A percentile compares a stretch with the other conserved stretches of the same genome.
Conservation (phyloP, 2,113 vertebrate genomes). For the Okapia johnstoni region DNA sequence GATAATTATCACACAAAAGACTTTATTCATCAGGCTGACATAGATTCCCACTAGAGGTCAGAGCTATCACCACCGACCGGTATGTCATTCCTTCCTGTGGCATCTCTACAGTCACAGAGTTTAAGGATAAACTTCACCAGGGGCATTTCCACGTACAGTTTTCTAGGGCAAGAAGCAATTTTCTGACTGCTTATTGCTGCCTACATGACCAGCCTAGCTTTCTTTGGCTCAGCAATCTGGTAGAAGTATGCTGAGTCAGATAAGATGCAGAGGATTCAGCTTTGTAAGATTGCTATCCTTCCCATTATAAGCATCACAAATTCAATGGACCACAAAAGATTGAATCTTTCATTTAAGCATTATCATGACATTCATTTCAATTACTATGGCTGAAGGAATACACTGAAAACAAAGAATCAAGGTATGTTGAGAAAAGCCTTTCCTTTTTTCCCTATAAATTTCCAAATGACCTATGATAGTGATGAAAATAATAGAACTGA, state of each 20-base stretch:
- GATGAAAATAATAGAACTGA: constrained; percentile 5
- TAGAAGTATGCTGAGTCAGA: constrained; percentile 50
- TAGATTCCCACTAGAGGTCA: neutral
- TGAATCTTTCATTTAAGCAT: constrained; percentile 56
- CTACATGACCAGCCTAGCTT: neutral
- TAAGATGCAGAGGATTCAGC: constrained; percentile 26
- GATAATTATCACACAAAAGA: neutral
- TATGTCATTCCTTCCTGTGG: neutral
- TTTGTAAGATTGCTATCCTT: constrained; percentile 42
- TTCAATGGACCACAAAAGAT: constrained; percentile 43
- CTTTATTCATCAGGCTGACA: neutral
- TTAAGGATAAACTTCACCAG: neutral
- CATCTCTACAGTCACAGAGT: neutral
- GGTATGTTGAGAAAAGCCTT: constrained; percentile 26
- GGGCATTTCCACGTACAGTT: neutral
- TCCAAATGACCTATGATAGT: constrained; percentile 9
- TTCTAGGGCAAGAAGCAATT: constrained; percentile 38
- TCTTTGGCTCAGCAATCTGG: constrained; percentile 40
- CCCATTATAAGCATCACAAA: constrained; percentile 35
- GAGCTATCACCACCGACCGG: neutral
- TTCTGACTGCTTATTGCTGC: neutral
- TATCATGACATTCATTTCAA: constrained; percentile 65
- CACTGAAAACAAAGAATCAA: constrained; percentile 46
- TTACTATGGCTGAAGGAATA: constrained; percentile 25
- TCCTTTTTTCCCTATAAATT: constrained; percentile 41